Conservation (phyloP, 2,113 vertebrate species). For the Cephalopterus ornatus region DNA sequence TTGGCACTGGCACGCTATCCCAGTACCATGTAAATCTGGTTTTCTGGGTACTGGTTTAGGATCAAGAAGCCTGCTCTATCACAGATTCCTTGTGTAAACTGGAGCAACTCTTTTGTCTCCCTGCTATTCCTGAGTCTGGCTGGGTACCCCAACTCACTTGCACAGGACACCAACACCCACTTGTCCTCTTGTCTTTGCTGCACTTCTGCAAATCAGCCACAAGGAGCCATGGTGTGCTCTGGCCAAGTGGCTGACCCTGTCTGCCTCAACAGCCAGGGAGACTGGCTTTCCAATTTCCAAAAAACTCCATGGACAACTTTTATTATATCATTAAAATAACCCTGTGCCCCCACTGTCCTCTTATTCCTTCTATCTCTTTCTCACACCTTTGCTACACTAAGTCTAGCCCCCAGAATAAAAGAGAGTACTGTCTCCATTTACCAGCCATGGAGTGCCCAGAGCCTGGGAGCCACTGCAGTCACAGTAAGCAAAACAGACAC, state of each 20-base stretch:
- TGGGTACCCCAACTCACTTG: neutral
- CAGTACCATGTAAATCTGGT: neutral
- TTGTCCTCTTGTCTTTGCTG: neutral
- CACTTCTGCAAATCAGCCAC: neutral
- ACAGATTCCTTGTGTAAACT: neutral
- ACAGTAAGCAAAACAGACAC: accelerated
- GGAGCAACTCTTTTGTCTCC: neutral
- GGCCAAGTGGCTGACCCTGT: neutral
- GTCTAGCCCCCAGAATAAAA: neutral
- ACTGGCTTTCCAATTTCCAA: neutral
- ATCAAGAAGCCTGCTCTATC: neutral
- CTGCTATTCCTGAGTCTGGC: neutral
- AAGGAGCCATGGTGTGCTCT: neutral
- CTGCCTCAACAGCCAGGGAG: neutral
- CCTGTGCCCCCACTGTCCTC: neutral
- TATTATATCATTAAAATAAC: neutral
- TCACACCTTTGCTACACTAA: neutral
- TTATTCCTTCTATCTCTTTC: neutral
- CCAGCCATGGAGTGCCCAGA: neutral
- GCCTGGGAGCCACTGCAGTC: neutral
- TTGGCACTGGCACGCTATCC: neutral
- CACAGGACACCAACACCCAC: neutral
- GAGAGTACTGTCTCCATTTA: neutral
- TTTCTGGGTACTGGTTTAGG: neutral
- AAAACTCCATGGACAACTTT: neutral